Evolutionary conservation across 2,797 vertebrate genomes (phyloP).

Genomic region (Macrochelys suwanniensis): DNA sequence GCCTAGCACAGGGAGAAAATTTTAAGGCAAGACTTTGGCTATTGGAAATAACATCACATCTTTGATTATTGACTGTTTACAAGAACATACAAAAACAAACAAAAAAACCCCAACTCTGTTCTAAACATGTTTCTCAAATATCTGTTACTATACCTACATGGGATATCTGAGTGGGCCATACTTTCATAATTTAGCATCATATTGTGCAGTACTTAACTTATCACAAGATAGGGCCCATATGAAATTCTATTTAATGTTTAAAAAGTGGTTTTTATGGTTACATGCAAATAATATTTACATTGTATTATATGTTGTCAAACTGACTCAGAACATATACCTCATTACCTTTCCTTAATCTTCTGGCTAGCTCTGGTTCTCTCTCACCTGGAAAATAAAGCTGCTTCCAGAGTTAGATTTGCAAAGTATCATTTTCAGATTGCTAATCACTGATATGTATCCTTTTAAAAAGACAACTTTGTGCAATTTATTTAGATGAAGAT

Average conservation of each 20-base stretch:
- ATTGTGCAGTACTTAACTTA: slow-evolving; percentile 27
- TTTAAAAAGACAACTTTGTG: slow-evolving; percentile 19
- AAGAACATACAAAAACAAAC: background rate
- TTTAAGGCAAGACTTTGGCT: slow-evolving; percentile 12
- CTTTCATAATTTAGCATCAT: slow-evolving; percentile 68
- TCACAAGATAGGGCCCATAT: background rate
- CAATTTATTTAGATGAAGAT: slow-evolving; percentile 44
- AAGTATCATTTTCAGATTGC: slow-evolving; percentile 3
- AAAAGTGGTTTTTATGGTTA: slow-evolving; percentile 43
- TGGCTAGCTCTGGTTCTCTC: slow-evolving; percentile 67
- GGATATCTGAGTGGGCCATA: slow-evolving; percentile 53
- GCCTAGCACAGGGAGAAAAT: slow-evolving; percentile 17
- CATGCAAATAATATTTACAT: slow-evolving; percentile 47
- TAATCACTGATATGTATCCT: background rate
- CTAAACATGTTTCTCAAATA: slow-evolving; percentile 52
- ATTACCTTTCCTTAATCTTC: slow-evolving; percentile 62
- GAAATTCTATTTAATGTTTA: slow-evolving; percentile 21
- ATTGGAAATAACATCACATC: background rate
- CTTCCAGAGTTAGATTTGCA: slow-evolving; percentile 51
- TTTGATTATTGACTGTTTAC: slow-evolving; percentile 15
- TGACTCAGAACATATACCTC: slow-evolving; percentile 40
- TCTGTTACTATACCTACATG: slow-evolving; percentile 52
- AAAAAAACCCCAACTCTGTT: slow-evolving; percentile 27
- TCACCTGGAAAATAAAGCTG: slow-evolving; percentile 71
- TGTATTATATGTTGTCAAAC: slow-evolving; percentile 21